A percentile compares a stretch with the other conserved stretches of the same genome.
phyloP scores from a whole-genome alignment of 2,113 vertebrate species.

The Cryptotis parvus region DNA sequence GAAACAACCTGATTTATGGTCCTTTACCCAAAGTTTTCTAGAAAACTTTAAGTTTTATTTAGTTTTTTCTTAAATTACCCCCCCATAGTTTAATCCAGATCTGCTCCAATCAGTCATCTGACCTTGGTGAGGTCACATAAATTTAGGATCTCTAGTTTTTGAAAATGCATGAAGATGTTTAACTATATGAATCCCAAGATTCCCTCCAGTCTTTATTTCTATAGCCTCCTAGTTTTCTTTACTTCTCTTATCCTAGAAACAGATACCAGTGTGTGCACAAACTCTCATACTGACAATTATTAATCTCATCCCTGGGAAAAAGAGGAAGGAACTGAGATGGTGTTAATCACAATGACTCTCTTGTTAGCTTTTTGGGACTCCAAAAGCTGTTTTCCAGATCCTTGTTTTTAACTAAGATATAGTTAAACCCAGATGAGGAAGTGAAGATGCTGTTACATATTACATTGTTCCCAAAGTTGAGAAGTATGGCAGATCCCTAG shows the following conservation, averaged over 20 bases:
- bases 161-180: constrained; percentile 58
- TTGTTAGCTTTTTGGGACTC: constrained; percentile 52
- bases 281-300: constrained; percentile 22
- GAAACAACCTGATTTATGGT: not conserved
- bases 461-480: not conserved
- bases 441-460: not conserved
- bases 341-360: constrained; percentile 61
- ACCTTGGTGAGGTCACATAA: constrained; percentile 47
- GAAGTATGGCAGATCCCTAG: not conserved
- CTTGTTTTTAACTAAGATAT: constrained; percentile 33
- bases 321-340: constrained; percentile 44
- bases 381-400: constrained; percentile 9
- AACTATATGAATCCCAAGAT: constrained; percentile 7
- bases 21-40: not conserved
- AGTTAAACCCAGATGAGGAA: constrained; percentile 31
- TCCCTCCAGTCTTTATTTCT: constrained; percentile 54
- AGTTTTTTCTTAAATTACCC: constrained; percentile 44
- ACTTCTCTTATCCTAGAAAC: constrained; percentile 65
- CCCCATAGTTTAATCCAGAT: too few species aligned
- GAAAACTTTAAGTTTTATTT: constrained; percentile 4
- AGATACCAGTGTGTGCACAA: constrained; percentile 59
- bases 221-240: constrained; percentile 72
- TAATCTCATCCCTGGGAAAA: constrained; percentile 64
- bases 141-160: constrained; percentile 61
- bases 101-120: constrained; percentile 32